Evolutionary conservation across 2,113 vertebrate species (phyloP).

Genomic region (Dolichallabes microphthalmus): DNA sequence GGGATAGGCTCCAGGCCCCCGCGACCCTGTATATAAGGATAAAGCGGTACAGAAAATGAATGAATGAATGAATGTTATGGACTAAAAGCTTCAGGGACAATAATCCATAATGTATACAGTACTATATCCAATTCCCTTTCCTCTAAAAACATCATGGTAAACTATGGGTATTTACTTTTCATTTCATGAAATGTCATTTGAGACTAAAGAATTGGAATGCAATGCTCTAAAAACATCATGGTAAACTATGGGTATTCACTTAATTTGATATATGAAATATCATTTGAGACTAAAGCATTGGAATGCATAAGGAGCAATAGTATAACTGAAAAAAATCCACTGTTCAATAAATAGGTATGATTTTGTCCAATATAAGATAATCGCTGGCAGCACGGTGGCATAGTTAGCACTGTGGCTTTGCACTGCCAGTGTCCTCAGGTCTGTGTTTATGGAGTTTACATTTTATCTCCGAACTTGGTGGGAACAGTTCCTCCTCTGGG

Average conservation of each 20-base stretch:
- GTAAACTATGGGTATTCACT: neutral
- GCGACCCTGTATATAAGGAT: too few relatives aligned
- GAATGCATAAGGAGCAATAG: neutral
- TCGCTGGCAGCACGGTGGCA: neutral
- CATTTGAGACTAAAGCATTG: neutral
- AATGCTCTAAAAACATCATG: neutral
- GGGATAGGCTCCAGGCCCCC: too few relatives aligned
- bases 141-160: neutral
- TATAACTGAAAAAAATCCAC: neutral
- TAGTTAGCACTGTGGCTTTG: too few relatives aligned
- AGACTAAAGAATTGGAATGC: neutral
- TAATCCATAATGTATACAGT: neutral
- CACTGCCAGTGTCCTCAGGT: too few relatives aligned
- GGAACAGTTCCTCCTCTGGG: too few relatives aligned
- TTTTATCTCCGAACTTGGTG: too few relatives aligned
- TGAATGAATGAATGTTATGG: neutral
- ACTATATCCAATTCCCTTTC: too few relatives aligned
- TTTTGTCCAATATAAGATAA: neutral
- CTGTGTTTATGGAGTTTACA: too few relatives aligned
- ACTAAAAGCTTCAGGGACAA: conserved; percentile 5
- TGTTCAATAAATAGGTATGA: neutral
- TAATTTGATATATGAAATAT: neutral
- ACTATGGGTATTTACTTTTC: neutral
- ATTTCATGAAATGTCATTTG: neutral
- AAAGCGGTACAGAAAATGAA: too few relatives aligned